Evolutionary conservation across 2,888 invertebrate genomes (phyloP), one percentile per base, ranked within the genome.

Genomic region (Apodemia zela): DNA sequence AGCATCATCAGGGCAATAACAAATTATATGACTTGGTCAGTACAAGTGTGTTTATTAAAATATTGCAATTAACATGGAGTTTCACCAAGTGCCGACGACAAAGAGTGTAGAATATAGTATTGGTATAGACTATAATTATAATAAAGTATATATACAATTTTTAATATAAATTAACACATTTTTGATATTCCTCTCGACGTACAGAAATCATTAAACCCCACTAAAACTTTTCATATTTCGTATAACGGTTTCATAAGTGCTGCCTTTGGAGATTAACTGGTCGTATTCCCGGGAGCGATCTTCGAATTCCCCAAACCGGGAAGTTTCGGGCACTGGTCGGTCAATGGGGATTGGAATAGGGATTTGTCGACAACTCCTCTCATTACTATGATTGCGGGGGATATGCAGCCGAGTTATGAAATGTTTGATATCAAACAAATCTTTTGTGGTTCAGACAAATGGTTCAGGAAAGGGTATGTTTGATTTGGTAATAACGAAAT

Each of bases 301-400:
- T 68, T 64, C 69, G 71, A 71, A 75, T 73, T 72, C 70, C 70
- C 75, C 75, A 77, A 77, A 75, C 75, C 75, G 70, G 71, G 69
- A 75, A 78, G 77, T 81, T 81, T 76, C 68, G 73, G 73, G 72
- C 73, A 73, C 66, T 67, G 71, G 73, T 72, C 76, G 77, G 77
- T 75, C 78, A 78, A 79, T 77, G 75, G 76, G 73, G 70, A 75
- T 68, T 73, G 72, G 74, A 77, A 77, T 74, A 74, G 75, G 79
- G 79, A 80, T 82, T 79, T 76, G 72, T 71, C 70, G 71, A 70
- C 76, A 79, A 79, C 79, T 79, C 77, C 74, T 76, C 76, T 80
- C 80, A 81, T 83, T 83, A 82, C 72, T 77, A 75, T 78, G 78
- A 81, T 80, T 78, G 77, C 59, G 66, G 29, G 49, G 57, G 54